Conservation (phyloP, 2,113 vertebrate genomes). For the Ahaetulla prasina region DNA sequence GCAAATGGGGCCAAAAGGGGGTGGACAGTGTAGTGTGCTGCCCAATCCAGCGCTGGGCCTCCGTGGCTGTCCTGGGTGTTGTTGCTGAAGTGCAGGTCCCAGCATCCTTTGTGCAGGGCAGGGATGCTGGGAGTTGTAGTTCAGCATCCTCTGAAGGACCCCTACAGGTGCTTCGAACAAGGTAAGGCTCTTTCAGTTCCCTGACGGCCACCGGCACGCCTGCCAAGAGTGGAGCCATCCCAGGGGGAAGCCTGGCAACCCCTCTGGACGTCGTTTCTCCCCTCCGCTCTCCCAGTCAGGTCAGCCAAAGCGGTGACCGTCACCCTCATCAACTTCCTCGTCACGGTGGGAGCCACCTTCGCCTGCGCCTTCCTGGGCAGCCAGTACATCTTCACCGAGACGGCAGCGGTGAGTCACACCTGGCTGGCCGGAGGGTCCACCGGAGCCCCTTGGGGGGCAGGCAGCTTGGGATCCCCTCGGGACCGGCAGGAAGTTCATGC, state of each 20-base stretch:
- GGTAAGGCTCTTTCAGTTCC: background rate
- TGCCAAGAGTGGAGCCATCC: accelerated
- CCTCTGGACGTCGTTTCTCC: accelerated
- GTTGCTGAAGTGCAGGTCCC: background rate
- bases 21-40: background rate
- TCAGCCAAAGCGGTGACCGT: conserved; percentile 83
- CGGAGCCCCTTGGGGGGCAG: background rate
- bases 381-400: conserved; percentile 90
- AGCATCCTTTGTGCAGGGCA: background rate
- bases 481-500: too few species aligned
- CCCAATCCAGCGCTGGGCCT: accelerated
- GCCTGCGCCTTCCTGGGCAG: conserved; percentile 91
- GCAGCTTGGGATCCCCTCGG: too few species aligned
- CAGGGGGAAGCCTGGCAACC: accelerated
- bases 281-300: conserved; percentile 70
- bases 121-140: background rate
- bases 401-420: conserved; percentile 73
- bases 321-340: conserved; percentile 91
- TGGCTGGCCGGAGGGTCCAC: too few species aligned
- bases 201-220: accelerated
- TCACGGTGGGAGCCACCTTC: conserved; percentile 87
- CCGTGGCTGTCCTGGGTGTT: background rate
- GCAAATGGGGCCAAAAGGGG: background rate
- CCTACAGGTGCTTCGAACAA: background rate
- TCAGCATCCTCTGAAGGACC: background rate